Conservation (phyloP, 1,140 invertebrate genomes). For the Diachasma alloeum region DNA sequence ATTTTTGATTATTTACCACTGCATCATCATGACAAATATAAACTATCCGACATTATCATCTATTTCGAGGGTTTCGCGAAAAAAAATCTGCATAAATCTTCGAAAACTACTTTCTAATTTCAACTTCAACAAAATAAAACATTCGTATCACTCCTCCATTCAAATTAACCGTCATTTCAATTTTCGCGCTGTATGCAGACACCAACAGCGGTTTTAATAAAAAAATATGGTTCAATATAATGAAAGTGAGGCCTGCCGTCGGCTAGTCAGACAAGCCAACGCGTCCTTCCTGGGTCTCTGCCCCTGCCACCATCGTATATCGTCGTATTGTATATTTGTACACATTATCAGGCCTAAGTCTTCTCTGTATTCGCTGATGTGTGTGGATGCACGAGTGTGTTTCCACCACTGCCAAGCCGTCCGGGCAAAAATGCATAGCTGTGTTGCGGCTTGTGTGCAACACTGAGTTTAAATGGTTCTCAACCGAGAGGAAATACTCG, state of each 20-base stretch:
- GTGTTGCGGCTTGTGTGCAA: conserved; percentile 15
- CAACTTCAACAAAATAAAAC: too few relatives aligned
- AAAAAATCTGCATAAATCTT: neutral
- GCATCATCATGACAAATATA: neutral
- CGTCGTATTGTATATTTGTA: conserved; percentile 59
- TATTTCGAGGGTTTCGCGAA: neutral
- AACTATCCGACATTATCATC: neutral
- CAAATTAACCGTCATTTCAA: neutral
- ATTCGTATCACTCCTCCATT: neutral
- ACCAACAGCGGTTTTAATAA: neutral
- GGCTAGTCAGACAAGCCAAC: conserved; percentile 34
- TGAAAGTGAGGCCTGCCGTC: conserved; percentile 27
- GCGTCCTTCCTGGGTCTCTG: conserved; percentile 66
- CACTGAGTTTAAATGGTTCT: conserved; percentile 49
- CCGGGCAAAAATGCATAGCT: conserved; percentile 59
- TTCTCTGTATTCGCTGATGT: conserved; percentile 14
- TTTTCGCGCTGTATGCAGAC: neutral
- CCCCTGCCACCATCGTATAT: conserved; percentile 51
- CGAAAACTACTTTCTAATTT: too few relatives aligned
- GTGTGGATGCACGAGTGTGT: conserved; percentile 17
- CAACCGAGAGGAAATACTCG: conserved; percentile 42
- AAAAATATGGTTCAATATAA: neutral
- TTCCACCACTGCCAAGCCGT: conserved; percentile 30
- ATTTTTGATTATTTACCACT: neutral
- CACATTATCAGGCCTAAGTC: conserved; percentile 50